Evolutionary conservation across 2,888 invertebrate species (phyloP), one percentile per base, ranked within the genome.

Genomic region (Palloptera scutellata): DNA sequence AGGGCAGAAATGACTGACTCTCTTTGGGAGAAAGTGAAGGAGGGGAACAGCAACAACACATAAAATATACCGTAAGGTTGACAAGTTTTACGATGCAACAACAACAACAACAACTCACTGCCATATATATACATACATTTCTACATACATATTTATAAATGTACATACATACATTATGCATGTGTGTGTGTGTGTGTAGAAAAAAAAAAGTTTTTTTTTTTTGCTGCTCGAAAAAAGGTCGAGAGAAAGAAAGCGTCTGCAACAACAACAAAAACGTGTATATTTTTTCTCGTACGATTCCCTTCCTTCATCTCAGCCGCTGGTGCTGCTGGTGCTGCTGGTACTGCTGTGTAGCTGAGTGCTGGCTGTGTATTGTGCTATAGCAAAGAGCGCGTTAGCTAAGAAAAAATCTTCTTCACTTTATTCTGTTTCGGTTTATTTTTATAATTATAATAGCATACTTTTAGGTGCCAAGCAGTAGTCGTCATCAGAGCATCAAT

Each of bases 391-490:
- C 30, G 30, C 30, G 30, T 30, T 6, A 30, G 30, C 13, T 42
- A 54, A 42, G 20, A 62, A 55, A 62, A 62, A 62, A 52, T 53
- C 61, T 43, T 53, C 42, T 62, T 42, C 52, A 30, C 54, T 30
- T 53, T 45, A 30, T 43, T 57, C 30, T 30, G 57, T 48, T 55
- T 17, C 48, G 19, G 19, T 52, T 17, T 51, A 40, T 17, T 58
- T 58, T 41, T 45, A 30, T 48, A 57, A 57, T 57, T 45, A 72
- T 70, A 70, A 75, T 77, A 75, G 79, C 74, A 71, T 74, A 78
- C 76, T 78, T 79, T 78, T 79, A 78, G 80, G 76, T 77, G 79
- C 75, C 72, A 75, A 73, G 74, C 72, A 73, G 72, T 66, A 69
- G 68, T 69, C 74, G 75, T 69, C 4, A 54, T 54, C 17, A n/a